A percentile compares a stretch with the other conserved stretches of the same genome.
Evolutionary conservation across 2,797 vertebrate genomes (phyloP).

Genomic region (Muraenolepis orangiensis): DNA sequence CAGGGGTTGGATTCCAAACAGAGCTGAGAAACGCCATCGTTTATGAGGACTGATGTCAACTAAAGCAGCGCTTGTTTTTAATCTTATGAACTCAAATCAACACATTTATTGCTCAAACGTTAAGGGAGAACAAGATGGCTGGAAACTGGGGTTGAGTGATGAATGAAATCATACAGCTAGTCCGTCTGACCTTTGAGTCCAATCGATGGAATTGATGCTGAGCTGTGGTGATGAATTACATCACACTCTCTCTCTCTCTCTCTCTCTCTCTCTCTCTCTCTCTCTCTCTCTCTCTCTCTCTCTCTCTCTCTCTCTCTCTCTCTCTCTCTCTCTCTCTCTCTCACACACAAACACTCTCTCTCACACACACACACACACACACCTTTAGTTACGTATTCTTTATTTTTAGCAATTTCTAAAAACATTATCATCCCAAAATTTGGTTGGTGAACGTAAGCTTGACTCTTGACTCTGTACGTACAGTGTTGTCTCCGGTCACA

Average conservation of each 20-base stretch:
- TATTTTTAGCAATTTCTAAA: conserved; percentile 67
- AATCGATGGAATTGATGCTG: neutral
- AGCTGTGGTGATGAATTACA: neutral
- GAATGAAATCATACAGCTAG: neutral
- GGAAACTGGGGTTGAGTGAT: neutral
- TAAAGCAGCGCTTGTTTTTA: neutral
- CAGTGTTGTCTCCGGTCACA: conserved; percentile 61
- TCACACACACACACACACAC: conserved; percentile 19
- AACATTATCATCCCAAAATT: conserved; percentile 72
- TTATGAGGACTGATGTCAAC: neutral
- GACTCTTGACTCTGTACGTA: conserved; percentile 57
- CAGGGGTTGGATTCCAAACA: neutral
- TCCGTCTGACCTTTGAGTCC: neutral
- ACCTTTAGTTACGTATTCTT: conserved; percentile 12
- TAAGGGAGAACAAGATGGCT: neutral
- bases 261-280: too few species aligned
- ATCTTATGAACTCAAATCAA: neutral
- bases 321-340: neutral
- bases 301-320: neutral
- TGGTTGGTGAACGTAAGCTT: conserved; percentile 26
- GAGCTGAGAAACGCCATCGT: neutral
- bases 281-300: neutral
- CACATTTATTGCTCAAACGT: neutral
- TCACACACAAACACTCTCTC: conserved; percentile 3
- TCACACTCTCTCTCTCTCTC: neutral